Percentiles rank a stretch among this genome's conserved stretches.
Evolutionary conservation across 2,888 invertebrate species (phyloP).

Genomic region (Sesia bembeciformis): DNA sequence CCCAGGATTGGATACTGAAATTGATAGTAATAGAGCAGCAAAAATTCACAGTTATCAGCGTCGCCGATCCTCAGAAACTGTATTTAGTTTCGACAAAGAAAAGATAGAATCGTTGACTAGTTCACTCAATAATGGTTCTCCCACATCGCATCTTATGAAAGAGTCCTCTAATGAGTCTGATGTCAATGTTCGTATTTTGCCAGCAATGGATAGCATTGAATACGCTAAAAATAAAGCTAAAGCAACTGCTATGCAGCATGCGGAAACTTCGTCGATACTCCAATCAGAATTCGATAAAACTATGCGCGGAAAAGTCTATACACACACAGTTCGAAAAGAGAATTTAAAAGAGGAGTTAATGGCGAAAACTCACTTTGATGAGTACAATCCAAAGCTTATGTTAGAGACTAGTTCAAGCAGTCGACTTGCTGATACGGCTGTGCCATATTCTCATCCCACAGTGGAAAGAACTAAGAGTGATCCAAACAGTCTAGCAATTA

Average conservation of each 20-base stretch:
- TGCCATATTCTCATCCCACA: slow-evolving; percentile 79
- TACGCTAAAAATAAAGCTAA: slow-evolving; percentile 74
- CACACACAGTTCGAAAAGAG: slow-evolving; percentile 66
- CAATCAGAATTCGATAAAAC: slow-evolving; percentile 78
- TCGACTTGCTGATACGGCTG: slow-evolving; percentile 62
- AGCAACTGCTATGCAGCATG: slow-evolving; percentile 37
- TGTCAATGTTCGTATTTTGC: slow-evolving; percentile 60
- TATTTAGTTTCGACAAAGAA: slow-evolving; percentile 85
- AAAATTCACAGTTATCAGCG: slow-evolving; percentile 71
- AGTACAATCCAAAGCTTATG: slow-evolving; percentile 81
- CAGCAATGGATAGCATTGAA: slow-evolving; percentile 71
- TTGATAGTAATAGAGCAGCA: slow-evolving; percentile 53
- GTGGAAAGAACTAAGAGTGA: slow-evolving; percentile 91
- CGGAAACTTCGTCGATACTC: slow-evolving; percentile 69
- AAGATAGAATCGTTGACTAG: slow-evolving; percentile 82
- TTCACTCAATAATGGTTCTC: slow-evolving; percentile 56
- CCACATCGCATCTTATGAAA: slow-evolving; percentile 50
- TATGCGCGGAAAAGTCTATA: slow-evolving; percentile 52
- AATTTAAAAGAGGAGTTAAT: slow-evolving; percentile 77
- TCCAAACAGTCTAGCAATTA: slow-evolving; percentile 84
- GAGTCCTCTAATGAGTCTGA: slow-evolving; percentile 71
- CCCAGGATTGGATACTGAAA: slow-evolving; percentile 66
- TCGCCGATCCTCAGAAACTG: slow-evolving; percentile 81
- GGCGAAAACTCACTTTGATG: slow-evolving; percentile 79
- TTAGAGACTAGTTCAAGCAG: slow-evolving; percentile 71